phyloP scores from a whole-genome alignment of 2,888 invertebrate species.

The Lasioglossum morio region DNA sequence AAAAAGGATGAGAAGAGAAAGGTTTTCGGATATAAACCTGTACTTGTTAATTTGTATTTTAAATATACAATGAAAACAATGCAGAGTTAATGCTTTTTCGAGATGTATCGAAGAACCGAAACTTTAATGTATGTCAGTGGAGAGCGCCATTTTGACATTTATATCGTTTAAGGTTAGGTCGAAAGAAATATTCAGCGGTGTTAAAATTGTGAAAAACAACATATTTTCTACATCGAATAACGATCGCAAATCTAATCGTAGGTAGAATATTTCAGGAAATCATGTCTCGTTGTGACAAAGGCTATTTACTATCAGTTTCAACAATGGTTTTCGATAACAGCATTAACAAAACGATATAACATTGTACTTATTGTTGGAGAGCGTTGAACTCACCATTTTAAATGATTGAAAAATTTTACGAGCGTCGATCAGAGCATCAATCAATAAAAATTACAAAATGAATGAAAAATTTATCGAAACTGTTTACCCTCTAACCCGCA shows the following conservation, averaged over 20 bases:
- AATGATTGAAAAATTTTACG: constrained; percentile 37
- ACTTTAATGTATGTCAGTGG: constrained; percentile 40
- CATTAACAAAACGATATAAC: constrained; percentile 13
- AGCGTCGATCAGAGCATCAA: constrained; percentile 49
- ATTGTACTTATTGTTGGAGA: constrained; percentile 16
- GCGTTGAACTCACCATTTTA: constrained; percentile 55
- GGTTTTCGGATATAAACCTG: not conserved
- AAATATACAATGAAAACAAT: not conserved
- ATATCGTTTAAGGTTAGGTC: constrained; percentile 73
- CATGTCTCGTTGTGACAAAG: not conserved
- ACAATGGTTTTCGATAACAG: constrained; percentile 14
- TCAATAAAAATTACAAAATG: constrained; percentile 52
- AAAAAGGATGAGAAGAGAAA: not conserved
- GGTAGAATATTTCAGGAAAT: not conserved
- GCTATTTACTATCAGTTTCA: constrained; percentile 1
- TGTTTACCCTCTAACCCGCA: constrained; percentile 69
- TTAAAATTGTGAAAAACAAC: not conserved
- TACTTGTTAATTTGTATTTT: not conserved
- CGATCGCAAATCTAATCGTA: not conserved
- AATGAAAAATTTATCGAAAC: constrained; percentile 55
- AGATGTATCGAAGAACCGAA: constrained; percentile 20
- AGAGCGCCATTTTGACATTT: constrained; percentile 79
- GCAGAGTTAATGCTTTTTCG: not conserved
- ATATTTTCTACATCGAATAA: not conserved
- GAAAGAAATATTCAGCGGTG: not conserved